Percentiles rank a stretch among this genome's conserved stretches.
phyloP scores from a whole-genome alignment of 2,797 vertebrate species.

The Falco biarmicus region DNA sequence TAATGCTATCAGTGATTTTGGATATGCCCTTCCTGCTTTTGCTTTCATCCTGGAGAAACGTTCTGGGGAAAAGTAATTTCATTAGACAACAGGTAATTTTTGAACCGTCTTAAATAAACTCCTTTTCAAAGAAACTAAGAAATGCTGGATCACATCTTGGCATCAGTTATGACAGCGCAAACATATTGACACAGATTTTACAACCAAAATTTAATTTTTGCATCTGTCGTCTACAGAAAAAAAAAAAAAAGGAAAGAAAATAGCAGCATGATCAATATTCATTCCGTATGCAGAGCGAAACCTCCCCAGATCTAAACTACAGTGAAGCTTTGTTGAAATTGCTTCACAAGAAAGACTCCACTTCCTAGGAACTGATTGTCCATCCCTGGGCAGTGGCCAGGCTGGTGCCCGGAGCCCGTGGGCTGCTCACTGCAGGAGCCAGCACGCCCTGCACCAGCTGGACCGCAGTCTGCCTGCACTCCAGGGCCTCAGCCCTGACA shows the following conservation, averaged over 20 bases:
- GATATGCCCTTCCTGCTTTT: background rate
- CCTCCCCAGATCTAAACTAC: background rate
- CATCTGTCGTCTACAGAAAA: background rate
- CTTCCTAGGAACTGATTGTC: background rate
- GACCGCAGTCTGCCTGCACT: background rate
- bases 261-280: background rate
- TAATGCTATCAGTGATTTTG: background rate
- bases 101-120: background rate
- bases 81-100: background rate
- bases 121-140: background rate
- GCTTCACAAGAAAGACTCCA: background rate
- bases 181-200: background rate
- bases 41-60: background rate
- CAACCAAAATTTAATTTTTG: background rate
- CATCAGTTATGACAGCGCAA: background rate
- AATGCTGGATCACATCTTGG: constrained; percentile 1
- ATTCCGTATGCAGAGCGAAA: background rate
- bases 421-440: background rate
- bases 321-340: background rate
- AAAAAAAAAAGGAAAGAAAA: background rate
- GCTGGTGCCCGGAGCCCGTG: too few species aligned
- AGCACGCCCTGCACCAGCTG: fast-evolving
- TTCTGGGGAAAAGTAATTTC: background rate
- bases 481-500: background rate
- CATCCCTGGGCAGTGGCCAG: background rate